Percentiles rank a stretch among this genome's conserved stretches.
phyloP scores from a whole-genome alignment of 1,140 invertebrate genomes.

The Myzus persicae region DNA sequence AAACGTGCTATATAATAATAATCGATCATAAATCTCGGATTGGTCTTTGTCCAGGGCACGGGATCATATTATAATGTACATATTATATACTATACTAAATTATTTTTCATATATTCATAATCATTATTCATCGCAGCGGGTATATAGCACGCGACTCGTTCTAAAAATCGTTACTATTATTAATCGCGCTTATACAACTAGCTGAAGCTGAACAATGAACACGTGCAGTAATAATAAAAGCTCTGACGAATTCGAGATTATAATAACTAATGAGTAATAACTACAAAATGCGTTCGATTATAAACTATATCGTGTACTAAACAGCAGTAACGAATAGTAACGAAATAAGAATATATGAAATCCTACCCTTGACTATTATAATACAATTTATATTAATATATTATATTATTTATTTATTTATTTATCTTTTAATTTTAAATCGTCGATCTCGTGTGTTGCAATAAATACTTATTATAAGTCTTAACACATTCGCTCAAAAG shows the following conservation, averaged over 20 bases:
- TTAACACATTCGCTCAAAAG: neutral
- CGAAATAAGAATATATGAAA: neutral
- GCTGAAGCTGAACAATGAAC: constrained; percentile 2
- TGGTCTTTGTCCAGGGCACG: neutral
- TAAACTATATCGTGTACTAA: neutral
- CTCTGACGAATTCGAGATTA: neutral
- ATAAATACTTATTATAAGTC: neutral
- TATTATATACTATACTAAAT: neutral
- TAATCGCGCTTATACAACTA: neutral
- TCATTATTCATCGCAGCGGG: constrained; percentile 2
- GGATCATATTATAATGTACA: neutral
- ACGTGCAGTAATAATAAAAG: neutral
- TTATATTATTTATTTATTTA: neutral
- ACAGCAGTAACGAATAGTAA: neutral
- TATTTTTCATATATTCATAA: neutral
- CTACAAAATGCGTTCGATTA: neutral
- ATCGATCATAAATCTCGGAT: neutral
- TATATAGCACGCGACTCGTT: neutral
- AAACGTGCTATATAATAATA: neutral
- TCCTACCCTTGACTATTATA: neutral
- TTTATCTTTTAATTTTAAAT: too few relatives aligned
- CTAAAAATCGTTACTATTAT: neutral
- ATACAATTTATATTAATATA: neutral
- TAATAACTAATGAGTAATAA: constrained; percentile 18
- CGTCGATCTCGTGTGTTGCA: neutral